Base-by-base conservation (phyloP, 2,797 vertebrate genomes). In the Oreochromis mossambicus region DNA sequence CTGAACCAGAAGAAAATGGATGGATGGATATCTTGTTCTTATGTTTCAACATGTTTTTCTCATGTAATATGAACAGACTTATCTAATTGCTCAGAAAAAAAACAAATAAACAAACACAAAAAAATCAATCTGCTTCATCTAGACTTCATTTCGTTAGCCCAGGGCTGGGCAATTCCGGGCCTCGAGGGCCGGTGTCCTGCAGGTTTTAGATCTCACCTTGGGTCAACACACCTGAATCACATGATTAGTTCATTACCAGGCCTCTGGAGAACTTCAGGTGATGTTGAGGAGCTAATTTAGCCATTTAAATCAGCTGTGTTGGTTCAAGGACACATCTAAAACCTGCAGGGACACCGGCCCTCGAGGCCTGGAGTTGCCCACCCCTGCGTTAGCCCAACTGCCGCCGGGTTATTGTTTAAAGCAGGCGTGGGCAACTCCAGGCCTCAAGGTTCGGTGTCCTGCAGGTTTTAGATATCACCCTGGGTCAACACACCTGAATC, bases 241-340 rank as follows among this genome's bases (percentile, higher is more conserved):
- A 58, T 58, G 26, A 58, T 32, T 4, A 10, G 55, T 19, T 58
- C 29, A 58, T 58, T 58, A 58, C 29, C 29, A 58, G 15, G 55
- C 29, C 8, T 58, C 15, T 0, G 0, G 1, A 58, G 26, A 58
- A 58, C 55, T 58, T 10, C 32, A 58, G 11, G 8, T 34, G 8
- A 11, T 11, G 5, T 19, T 58, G 15, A 58, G 8, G 56, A 58
- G 0, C 0, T 58, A 58, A 58, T 58, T 34, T 58, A 34, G 15
- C 15, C 29, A 34, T 34, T 15, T 34, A 58, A 58, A 58, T 58
- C 56, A 34, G 29, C 56, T 34, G 56, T 58, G 56, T 58, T 58
- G 56, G 56, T 34, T 58, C 1, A 58, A 58, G 56, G 5, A 58
- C 34, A 61, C 1, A 34, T 61, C 56, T 7, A 61, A 58, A 19